Percentiles rank a stretch among this genome's conserved stretches.
Evolutionary conservation across 2,888 invertebrate genomes (phyloP).

Genomic region (Sphaerophoria taeniata): DNA sequence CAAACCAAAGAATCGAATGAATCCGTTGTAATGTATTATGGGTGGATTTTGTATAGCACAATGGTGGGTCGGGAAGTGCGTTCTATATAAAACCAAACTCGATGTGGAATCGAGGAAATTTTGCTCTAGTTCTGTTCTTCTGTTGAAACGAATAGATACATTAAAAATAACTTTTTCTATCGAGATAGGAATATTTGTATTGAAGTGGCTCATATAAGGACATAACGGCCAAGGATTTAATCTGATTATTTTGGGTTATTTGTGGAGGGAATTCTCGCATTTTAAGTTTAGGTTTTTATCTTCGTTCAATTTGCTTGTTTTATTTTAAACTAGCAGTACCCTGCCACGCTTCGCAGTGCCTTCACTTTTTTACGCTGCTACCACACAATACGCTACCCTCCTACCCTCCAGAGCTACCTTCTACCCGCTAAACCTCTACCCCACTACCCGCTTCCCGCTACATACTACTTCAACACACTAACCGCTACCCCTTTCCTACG

Average conservation of each 20-base stretch:
- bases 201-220: background rate
- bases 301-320: background rate
- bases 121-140: background rate
- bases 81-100: slow-evolving; percentile 22
- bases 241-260: slow-evolving; percentile 33
- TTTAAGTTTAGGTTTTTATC: slow-evolving; percentile 25
- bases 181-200: background rate
- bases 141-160: background rate
- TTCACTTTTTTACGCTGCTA: too few relatives aligned
- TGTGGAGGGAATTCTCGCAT: slow-evolving; percentile 18
- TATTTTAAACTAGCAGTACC: too few relatives aligned
- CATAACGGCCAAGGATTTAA: slow-evolving; percentile 36
- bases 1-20: slow-evolving; percentile 60
- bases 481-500: too few relatives aligned
- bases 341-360: too few relatives aligned
- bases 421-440: too few relatives aligned
- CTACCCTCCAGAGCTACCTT: too few relatives aligned
- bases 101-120: slow-evolving; percentile 3
- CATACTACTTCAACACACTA: too few relatives aligned
- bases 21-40: slow-evolving; percentile 70
- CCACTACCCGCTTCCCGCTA: too few relatives aligned
- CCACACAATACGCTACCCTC: too few relatives aligned
- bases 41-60: slow-evolving; percentile 56
- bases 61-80: slow-evolving; percentile 54
- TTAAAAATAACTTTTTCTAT: background rate